These are phyloP conservation scores for human DNA, from an alignment of 2,113 vertebrate species.

Conservation along the genomic window GRCh38 chr21:21090501-21091000, in stretches of 20 bases:
- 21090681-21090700: neutral
- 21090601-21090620: neutral
- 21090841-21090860: too few species aligned
- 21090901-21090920: neutral
- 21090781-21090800: neutral
- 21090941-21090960: neutral
- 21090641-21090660: rapidly evolving
- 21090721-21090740: neutral
- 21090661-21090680: neutral
- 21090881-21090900: neutral
- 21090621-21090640: neutral
- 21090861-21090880: neutral
- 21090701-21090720: neutral
- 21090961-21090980: neutral
- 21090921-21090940: rapidly evolving
- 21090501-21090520: neutral
- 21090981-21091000: neutral
- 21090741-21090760: neutral
- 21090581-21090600: rapidly evolving
- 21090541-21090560: neutral
- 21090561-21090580: neutral
- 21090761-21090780: neutral
- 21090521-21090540: neutral
- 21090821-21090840: rapidly evolving
- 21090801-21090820: neutral